Conservation (phyloP, 2,797 vertebrate species). For the Triplophysa bombifrons region DNA sequence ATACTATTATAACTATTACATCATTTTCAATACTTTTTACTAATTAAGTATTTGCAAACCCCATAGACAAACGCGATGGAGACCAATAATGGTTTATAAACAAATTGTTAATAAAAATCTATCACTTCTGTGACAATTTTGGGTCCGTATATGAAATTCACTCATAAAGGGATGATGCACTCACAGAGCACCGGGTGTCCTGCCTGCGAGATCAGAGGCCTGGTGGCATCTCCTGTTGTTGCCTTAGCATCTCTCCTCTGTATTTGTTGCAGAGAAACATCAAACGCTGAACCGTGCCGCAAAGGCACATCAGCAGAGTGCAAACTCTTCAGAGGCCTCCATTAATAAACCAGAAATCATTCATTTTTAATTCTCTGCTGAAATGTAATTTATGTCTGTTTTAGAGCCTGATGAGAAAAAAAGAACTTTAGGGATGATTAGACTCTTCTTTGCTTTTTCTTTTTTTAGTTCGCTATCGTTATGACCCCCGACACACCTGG, state of each 20-base stretch:
- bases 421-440: conserved; percentile 35
- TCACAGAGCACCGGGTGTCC: background rate
- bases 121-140: background rate
- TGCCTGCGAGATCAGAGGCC: background rate
- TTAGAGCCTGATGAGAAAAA: conserved; percentile 53
- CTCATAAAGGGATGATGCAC: background rate
- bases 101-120: too few relatives aligned
- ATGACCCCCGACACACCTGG: background rate
- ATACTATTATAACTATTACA: too few relatives aligned
- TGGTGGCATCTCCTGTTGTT: conserved; percentile 2
- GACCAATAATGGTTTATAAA: too few relatives aligned
- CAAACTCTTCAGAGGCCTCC: conserved; percentile 54
- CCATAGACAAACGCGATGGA: too few relatives aligned
- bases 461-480: background rate
- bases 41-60: too few relatives aligned
- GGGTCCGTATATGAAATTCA: background rate
- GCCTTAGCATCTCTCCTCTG: conserved; percentile 37
- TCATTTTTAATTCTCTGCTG: conserved; percentile 83
- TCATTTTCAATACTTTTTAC: too few relatives aligned
- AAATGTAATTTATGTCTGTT: conserved; percentile 82
- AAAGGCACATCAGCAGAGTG: conserved; percentile 26
- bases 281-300: conserved; percentile 56
- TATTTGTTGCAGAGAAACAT: conserved; percentile 69
- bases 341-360: conserved; percentile 85
- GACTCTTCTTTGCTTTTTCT: background rate